Percentiles rank a stretch among this genome's conserved stretches.
phyloP scores from a whole-genome alignment of 2,888 invertebrate genomes.

The Laothoe populi region DNA sequence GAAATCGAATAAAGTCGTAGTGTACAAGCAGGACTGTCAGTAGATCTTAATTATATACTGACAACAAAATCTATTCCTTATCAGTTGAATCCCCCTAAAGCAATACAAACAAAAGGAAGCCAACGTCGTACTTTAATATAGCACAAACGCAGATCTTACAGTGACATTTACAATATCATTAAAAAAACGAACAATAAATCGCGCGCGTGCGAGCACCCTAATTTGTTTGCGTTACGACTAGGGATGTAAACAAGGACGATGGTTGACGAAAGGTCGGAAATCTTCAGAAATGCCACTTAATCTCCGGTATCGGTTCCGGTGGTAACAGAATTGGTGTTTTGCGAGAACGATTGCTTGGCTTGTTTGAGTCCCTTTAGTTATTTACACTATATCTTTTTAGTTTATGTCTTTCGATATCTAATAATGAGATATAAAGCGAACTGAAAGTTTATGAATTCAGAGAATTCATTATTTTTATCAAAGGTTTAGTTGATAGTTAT shows the following conservation, averaged over 20 bases:
- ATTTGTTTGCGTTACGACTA: conserved; percentile 41
- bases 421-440: too few relatives aligned
- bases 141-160: conserved; percentile 21
- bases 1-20: too few relatives aligned
- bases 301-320: background rate
- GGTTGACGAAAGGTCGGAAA: conserved; percentile 3
- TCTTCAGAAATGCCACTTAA: background rate
- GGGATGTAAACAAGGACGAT: conserved; percentile 26
- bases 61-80: background rate
- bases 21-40: too few relatives aligned
- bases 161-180: conserved; percentile 26
- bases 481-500: too few relatives aligned
- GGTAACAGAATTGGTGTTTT: background rate
- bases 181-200: conserved; percentile 34
- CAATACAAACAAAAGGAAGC: conserved; percentile 2
- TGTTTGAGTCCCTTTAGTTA: background rate
- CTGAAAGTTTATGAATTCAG: too few relatives aligned
- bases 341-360: background rate
- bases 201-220: conserved; percentile 37
- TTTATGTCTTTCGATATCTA: too few relatives aligned
- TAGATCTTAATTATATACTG: too few relatives aligned
- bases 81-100: background rate
- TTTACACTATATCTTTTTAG: too few relatives aligned
- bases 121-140: conserved; percentile 19
- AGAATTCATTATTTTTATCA: too few relatives aligned